phyloP scores from a whole-genome alignment of 2,113 vertebrate genomes.

The Ailuropoda melanoleuca region DNA sequence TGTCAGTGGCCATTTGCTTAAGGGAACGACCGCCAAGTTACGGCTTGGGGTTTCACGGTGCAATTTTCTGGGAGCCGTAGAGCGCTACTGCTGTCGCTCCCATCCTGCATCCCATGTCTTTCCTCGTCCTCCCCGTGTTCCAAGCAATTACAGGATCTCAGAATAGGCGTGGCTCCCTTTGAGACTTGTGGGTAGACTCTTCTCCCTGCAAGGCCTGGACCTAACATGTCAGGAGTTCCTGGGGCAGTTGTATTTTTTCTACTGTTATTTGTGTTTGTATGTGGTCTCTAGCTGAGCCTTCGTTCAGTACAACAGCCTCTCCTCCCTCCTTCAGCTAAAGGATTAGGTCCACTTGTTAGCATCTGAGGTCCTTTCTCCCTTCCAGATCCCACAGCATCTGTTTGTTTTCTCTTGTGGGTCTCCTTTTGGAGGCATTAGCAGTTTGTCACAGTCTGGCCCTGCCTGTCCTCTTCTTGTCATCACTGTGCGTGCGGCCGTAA shows the following conservation, averaged over 20 bases:
- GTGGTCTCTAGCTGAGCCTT: background rate
- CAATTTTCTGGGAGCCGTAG: background rate
- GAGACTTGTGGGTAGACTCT: background rate
- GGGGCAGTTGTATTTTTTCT: background rate
- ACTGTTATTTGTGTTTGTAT: background rate
- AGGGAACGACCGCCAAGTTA: background rate
- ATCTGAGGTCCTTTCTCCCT: background rate
- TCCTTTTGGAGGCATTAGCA: background rate
- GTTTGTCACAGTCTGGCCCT: background rate
- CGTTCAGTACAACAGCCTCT: background rate
- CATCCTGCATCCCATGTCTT: rapidly evolving
- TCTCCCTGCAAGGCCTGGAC: background rate
- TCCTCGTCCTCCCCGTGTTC: background rate
- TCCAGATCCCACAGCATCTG: background rate
- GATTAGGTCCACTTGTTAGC: background rate
- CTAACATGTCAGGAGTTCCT: background rate
- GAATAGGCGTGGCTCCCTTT: background rate
- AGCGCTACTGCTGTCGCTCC: background rate
- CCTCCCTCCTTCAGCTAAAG: background rate
- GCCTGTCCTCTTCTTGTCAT: background rate
- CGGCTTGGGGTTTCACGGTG: rapidly evolving
- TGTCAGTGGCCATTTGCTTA: background rate
- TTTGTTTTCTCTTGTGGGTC: background rate
- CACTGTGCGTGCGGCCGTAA: background rate
- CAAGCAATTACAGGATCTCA: background rate